Conservation (phyloP, 2,888 invertebrate species). For the Scaptomyza polygonia region DNA sequence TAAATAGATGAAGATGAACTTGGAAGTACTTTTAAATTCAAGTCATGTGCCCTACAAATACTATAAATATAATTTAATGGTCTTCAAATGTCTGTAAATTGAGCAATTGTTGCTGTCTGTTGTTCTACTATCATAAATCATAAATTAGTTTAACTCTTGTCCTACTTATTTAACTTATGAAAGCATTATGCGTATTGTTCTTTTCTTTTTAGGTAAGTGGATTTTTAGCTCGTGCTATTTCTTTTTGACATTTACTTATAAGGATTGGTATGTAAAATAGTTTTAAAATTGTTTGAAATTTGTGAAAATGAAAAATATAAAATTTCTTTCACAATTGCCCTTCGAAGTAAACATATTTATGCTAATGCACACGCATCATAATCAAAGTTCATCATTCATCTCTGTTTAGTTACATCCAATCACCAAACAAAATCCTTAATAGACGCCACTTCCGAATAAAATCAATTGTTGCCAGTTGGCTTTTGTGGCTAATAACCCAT, state of each 20-base stretch:
- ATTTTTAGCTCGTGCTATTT: too few relatives aligned
- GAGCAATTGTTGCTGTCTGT: constrained; percentile 3
- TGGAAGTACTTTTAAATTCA: constrained; percentile 4
- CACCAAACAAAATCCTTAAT: constrained; percentile 2
- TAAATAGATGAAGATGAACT: constrained; percentile 1
- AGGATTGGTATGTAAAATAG: constrained; percentile 42
- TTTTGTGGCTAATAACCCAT: constrained; percentile 59
- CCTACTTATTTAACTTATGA: constrained; percentile 34
- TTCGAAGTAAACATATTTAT: constrained; percentile 1
- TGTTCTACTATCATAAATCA: constrained; percentile 19
- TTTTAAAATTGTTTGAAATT: background rate
- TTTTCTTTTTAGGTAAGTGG: constrained; percentile 64
- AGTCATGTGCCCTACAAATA: constrained; percentile 10
- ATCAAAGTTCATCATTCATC: constrained; percentile 16
- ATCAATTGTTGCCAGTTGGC: constrained; percentile 58
- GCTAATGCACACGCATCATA: constrained; percentile 4
- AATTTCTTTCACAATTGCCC: background rate
- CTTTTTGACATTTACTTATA: too few relatives aligned
- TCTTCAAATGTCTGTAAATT: constrained; percentile 29
- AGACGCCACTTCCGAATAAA: constrained; percentile 25
- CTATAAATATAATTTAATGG: constrained; percentile 42
- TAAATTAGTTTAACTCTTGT: constrained; percentile 31
- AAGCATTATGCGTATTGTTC: constrained; percentile 19
- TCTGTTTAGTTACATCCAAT: background rate
- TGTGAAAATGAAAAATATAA: background rate